Conservation (phyloP, 1,140 invertebrate genomes). For the Cepaea nemoralis region DNA sequence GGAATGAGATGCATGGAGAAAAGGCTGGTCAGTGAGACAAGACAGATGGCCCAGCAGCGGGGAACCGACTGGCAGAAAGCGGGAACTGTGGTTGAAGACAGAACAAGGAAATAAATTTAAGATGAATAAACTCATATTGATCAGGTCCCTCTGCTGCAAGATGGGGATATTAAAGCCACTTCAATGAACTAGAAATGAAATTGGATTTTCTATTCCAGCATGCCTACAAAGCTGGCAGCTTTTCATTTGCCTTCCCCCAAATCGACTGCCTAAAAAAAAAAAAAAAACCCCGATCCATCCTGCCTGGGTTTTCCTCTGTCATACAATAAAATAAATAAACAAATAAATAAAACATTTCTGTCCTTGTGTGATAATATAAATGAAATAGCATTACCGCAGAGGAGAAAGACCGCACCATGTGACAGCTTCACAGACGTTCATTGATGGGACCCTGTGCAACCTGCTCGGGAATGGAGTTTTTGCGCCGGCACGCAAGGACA, state of each 20-base stretch:
- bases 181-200: constrained; percentile 25
- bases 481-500: too few relatives aligned
- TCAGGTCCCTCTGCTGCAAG: neutral
- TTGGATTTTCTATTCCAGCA: constrained; percentile 12
- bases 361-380: too few relatives aligned
- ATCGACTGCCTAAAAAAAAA: neutral
- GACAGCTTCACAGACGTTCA: too few relatives aligned
- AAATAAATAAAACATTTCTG: too few relatives aligned
- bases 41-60: neutral
- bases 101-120: constrained; percentile 24
- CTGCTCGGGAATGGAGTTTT: too few relatives aligned
- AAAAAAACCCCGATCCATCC: neutral
- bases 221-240: neutral
- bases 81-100: neutral
- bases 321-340: too few relatives aligned
- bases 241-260: neutral
- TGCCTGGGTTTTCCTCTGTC: too few relatives aligned
- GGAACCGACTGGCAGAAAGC: neutral
- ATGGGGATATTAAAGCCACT: constrained; percentile 30
- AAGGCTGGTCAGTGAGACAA: neutral
- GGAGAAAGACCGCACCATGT: too few relatives aligned
- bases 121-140: constrained; percentile 23
- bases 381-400: too few relatives aligned
- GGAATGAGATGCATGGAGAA: neutral
- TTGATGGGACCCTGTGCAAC: too few relatives aligned